phyloP scores from a whole-genome alignment of 2,888 invertebrate species.

The Julus scanicus region DNA sequence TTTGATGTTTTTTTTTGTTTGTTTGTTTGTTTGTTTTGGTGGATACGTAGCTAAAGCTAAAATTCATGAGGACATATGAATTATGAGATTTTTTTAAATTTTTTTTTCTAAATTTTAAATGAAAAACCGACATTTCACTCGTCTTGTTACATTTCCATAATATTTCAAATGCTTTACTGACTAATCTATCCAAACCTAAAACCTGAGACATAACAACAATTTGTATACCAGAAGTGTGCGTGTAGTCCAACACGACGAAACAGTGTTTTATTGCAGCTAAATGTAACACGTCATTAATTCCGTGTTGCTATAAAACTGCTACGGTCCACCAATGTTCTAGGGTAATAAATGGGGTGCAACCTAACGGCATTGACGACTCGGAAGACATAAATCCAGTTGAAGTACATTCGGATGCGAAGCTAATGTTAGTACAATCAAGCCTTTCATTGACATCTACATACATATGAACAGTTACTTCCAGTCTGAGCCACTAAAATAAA shows the following conservation, averaged over 20 bases:
- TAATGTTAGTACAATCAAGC: slow-evolving; percentile 6
- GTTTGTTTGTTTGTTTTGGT: too few relatives aligned
- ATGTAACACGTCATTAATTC: slow-evolving; percentile 16
- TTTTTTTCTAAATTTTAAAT: too few relatives aligned
- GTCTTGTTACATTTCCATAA: too few relatives aligned
- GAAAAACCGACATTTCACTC: too few relatives aligned
- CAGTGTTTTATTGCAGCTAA: neutral
- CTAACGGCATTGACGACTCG: neutral
- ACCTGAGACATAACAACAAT: too few relatives aligned
- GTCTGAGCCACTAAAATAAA: slow-evolving; percentile 2
- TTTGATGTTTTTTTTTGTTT: too few relatives aligned
- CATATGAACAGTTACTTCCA: neutral
- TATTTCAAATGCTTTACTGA: too few relatives aligned
- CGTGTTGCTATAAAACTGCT: neutral
- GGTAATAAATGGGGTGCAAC: slow-evolving; percentile 12
- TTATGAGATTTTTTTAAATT: too few relatives aligned
- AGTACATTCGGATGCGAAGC: slow-evolving; percentile 2
- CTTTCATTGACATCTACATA: neutral
- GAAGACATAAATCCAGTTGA: neutral
- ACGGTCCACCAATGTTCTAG: neutral
- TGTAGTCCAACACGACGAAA: neutral
- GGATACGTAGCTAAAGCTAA: too few relatives aligned
- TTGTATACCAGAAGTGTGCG: too few relatives aligned
- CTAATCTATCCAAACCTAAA: too few relatives aligned
- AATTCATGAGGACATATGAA: too few relatives aligned